phyloP scores from a whole-genome alignment of 2,888 invertebrate species.

The Folsomia manolachei region DNA sequence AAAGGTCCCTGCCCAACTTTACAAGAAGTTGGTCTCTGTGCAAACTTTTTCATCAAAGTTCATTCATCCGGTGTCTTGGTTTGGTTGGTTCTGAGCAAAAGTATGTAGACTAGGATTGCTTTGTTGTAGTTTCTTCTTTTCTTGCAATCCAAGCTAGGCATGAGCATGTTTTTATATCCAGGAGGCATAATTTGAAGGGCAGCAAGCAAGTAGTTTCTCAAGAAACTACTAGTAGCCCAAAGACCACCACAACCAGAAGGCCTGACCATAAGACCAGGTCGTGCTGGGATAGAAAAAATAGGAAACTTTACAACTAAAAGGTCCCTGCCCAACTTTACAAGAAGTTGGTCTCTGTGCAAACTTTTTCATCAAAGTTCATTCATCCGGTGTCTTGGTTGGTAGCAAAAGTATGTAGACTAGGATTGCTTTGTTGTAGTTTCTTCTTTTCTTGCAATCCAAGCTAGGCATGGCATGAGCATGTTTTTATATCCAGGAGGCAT shows the following conservation, averaged over 20 bases:
- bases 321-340: not conserved
- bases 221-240: not conserved
- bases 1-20: not conserved
- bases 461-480: not conserved
- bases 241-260: not conserved
- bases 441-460: not conserved
- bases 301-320: no score
- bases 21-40: conserved; percentile 3
- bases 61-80: conserved; percentile 19
- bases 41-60: conserved; percentile 27
- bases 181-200: not conserved
- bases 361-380: conserved; percentile 28
- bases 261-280: not conserved
- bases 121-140: not conserved
- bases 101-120: not conserved
- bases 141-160: not conserved
- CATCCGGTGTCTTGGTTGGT: conserved; percentile 16
- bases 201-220: not conserved
- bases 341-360: conserved; percentile 9
- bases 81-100: not conserved
- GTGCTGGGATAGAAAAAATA: not conserved
- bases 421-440: not conserved
- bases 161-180: not conserved
- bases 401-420: not conserved
- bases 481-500: not conserved